These are phyloP conservation scores for Batillaria attramentaria DNA, from an alignment of 1,140 invertebrate genomes.

Conservation along the genomic window DNA sequence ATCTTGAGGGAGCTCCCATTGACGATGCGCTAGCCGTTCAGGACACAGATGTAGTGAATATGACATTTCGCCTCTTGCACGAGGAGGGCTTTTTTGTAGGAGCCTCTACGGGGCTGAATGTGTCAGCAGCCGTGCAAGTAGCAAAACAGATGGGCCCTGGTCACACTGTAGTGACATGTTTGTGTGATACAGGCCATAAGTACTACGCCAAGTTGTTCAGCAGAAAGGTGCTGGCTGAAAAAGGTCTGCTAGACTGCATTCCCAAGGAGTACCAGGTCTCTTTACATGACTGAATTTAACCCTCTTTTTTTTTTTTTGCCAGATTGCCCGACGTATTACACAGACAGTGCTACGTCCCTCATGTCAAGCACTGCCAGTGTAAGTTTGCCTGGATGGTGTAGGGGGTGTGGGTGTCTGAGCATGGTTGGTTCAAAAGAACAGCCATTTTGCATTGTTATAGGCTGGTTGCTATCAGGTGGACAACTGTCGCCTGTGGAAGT, in stretches of 20 bases:
- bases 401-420: no score
- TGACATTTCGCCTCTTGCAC: slow-evolving; percentile 68
- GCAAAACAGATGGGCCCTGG: slow-evolving; percentile 69
- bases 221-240: slow-evolving; percentile 57
- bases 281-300: slow-evolving; percentile 48
- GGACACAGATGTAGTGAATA: slow-evolving; percentile 68
- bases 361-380: no score
- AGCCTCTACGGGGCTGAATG: slow-evolving; percentile 71
- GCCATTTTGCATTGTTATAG: no score
- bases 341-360: no score
- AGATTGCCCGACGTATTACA: no score
- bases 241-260: slow-evolving; percentile 59
- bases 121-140: slow-evolving; percentile 65
- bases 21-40: slow-evolving; percentile 66
- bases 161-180: slow-evolving; percentile 69
- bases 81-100: slow-evolving; percentile 72
- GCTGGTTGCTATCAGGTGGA: no score
- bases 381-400: no score
- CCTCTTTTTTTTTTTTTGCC: neutral
- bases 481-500: no score
- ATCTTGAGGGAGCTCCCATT: slow-evolving; percentile 68
- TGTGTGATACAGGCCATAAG: slow-evolving; percentile 71
- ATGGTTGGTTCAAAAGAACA: no score
- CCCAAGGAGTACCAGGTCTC: slow-evolving; percentile 59
- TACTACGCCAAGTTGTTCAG: slow-evolving; percentile 63